Evolutionary conservation across 64 coral and sea anemone species (phyloP).

Genomic region (Stylophora pistillata): DNA sequence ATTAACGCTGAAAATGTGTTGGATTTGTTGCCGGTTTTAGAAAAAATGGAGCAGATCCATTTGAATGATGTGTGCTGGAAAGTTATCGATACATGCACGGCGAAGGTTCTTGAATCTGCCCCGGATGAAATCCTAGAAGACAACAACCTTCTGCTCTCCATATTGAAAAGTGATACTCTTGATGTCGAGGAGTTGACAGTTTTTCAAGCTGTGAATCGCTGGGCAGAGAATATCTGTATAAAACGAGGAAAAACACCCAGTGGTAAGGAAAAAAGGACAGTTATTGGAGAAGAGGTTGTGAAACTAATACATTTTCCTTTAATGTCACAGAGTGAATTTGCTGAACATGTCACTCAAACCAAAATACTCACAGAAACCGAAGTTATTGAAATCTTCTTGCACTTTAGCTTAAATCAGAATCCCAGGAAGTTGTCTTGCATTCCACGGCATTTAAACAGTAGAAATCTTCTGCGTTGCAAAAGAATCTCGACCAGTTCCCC

Average conservation of each 20-base stretch:
- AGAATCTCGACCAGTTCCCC: background rate
- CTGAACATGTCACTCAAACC: background rate
- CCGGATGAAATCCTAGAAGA: background rate
- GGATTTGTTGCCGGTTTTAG: background rate
- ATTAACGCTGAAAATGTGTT: slow-evolving; percentile 10
- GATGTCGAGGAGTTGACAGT: background rate
- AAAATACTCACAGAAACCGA: background rate
- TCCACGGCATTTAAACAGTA: background rate
- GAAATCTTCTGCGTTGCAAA: background rate
- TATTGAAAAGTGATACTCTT: background rate
- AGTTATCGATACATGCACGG: background rate
- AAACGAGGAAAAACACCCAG: background rate
- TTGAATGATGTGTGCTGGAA: background rate
- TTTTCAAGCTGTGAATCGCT: background rate
- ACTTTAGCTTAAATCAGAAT: background rate
- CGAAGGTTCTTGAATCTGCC: background rate
- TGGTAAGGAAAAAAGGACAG: background rate
- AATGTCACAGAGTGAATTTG: background rate
- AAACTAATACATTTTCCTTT: background rate
- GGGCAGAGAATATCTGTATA: background rate
- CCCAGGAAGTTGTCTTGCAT: background rate
- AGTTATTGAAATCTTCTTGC: background rate
- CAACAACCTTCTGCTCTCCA: background rate
- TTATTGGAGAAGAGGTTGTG: background rate
- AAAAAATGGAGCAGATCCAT: background rate